Conservation (phyloP, 1,140 invertebrate genomes). For the Caenorhabditis remanei region DNA sequence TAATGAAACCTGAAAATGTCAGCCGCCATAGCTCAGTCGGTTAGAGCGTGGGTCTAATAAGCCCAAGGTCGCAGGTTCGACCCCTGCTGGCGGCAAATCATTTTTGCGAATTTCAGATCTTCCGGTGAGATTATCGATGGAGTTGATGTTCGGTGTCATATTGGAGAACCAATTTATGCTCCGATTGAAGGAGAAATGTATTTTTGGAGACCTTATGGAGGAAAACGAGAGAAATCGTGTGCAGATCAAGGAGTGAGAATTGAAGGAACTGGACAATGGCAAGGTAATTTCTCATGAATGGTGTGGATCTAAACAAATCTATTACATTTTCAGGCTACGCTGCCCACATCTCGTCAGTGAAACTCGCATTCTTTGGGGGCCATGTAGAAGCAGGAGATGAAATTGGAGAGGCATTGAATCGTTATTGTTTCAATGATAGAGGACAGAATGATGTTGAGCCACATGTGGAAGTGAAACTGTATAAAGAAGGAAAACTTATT, state of each 20-base stretch:
- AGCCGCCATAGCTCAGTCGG: slow-evolving; percentile 78
- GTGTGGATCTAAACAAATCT: neutral
- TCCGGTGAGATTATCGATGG: slow-evolving; percentile 72
- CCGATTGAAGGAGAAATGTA: slow-evolving; percentile 75
- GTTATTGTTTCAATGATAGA: slow-evolving; percentile 59
- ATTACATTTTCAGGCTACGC: slow-evolving; percentile 71
- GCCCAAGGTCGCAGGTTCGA: slow-evolving; percentile 78
- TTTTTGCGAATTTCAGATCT: slow-evolving; percentile 62
- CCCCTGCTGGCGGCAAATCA: slow-evolving; percentile 74
- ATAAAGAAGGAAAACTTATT: slow-evolving; percentile 69
- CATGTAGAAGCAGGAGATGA: slow-evolving; percentile 72
- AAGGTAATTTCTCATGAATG: slow-evolving; percentile 63
- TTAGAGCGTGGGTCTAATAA: slow-evolving; percentile 76
- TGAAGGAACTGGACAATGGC: slow-evolving; percentile 76
- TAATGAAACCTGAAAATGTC: no score
- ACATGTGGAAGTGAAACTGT: slow-evolving; percentile 72
- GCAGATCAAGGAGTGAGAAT: slow-evolving; percentile 75
- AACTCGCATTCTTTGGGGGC: slow-evolving; percentile 70
- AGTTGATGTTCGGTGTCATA: slow-evolving; percentile 71
- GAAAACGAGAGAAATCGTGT: slow-evolving; percentile 69
- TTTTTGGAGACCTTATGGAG: slow-evolving; percentile 75
- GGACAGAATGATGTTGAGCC: slow-evolving; percentile 47
- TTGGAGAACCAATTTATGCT: slow-evolving; percentile 68
- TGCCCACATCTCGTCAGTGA: slow-evolving; percentile 74
- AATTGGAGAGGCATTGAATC: slow-evolving; percentile 70